Conservation (phyloP, 2,888 invertebrate genomes). For the Schizaphis graminum region DNA sequence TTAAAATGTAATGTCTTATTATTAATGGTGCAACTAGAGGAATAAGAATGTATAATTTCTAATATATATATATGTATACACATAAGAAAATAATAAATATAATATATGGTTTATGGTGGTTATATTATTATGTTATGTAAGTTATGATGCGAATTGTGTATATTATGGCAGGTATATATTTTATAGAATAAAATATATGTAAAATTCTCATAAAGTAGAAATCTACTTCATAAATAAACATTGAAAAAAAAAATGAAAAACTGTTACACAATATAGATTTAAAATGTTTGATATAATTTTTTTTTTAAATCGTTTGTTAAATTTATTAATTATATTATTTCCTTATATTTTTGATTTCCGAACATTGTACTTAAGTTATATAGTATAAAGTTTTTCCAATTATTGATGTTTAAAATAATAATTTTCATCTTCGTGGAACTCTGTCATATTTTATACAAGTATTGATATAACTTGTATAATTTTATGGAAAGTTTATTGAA, state of each 20-base stretch:
- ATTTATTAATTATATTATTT: constrained; percentile 23
- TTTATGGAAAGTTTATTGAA: background rate
- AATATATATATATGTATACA: background rate
- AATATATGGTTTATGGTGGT: background rate
- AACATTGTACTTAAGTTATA: background rate
- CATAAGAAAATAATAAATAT: background rate
- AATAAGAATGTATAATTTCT: background rate
- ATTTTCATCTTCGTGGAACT: background rate
- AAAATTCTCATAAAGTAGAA: no score
- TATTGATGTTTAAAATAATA: background rate
- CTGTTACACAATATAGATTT: background rate
- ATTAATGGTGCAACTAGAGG: background rate
- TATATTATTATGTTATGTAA: background rate
- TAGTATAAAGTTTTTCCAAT: constrained; percentile 8
- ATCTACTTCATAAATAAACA: background rate
- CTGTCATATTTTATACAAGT: background rate
- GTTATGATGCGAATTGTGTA: background rate
- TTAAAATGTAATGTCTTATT: background rate
- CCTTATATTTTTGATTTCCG: background rate
- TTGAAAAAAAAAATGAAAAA: background rate
- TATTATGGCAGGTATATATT: background rate
- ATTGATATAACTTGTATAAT: background rate
- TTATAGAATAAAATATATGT: background rate
- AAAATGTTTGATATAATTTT: constrained; percentile 20
- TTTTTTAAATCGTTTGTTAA: background rate